Conservation (phyloP, 1,140 invertebrate species). For the Cherax destructor region DNA sequence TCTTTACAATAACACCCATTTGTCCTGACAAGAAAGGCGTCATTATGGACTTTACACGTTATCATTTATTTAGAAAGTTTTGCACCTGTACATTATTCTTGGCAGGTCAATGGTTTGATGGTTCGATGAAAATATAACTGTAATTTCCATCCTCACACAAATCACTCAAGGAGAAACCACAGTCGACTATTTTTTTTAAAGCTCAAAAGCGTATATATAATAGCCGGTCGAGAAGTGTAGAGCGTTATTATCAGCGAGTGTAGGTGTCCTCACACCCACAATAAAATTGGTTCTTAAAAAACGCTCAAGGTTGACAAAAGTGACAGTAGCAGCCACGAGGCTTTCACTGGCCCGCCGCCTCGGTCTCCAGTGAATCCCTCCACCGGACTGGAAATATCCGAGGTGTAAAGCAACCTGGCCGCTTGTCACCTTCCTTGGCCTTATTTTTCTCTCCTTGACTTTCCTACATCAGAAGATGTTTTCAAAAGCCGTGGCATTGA, state of each 20-base stretch:
- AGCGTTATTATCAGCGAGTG: background rate
- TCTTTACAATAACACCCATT: background rate
- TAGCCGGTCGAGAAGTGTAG: background rate
- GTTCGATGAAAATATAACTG: background rate
- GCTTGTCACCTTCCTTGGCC: constrained; percentile 29
- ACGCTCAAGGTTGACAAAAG: constrained; percentile 17
- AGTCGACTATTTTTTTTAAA: background rate
- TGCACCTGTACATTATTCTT: background rate
- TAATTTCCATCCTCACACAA: background rate
- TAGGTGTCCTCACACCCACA: constrained; percentile 28
- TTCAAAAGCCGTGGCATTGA: constrained; percentile 27
- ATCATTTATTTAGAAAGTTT: background rate
- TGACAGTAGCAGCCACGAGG: background rate
- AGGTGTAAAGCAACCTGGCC: constrained; percentile 16
- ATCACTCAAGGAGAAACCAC: background rate
- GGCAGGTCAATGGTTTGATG: background rate
- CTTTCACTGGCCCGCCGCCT: background rate
- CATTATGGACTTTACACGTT: background rate
- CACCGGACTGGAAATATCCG: constrained; percentile 2
- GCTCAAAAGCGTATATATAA: background rate
- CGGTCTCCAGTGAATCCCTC: background rate
- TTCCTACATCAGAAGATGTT: constrained; percentile 23
- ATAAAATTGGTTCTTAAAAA: constrained; percentile 34
- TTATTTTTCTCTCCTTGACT: constrained; percentile 32
- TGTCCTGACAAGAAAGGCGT: background rate